Evolutionary conservation across 2,113 vertebrate genomes (phyloP), one percentile per base, ranked within the genome.

Genomic region (Oryzias celebensis): DNA sequence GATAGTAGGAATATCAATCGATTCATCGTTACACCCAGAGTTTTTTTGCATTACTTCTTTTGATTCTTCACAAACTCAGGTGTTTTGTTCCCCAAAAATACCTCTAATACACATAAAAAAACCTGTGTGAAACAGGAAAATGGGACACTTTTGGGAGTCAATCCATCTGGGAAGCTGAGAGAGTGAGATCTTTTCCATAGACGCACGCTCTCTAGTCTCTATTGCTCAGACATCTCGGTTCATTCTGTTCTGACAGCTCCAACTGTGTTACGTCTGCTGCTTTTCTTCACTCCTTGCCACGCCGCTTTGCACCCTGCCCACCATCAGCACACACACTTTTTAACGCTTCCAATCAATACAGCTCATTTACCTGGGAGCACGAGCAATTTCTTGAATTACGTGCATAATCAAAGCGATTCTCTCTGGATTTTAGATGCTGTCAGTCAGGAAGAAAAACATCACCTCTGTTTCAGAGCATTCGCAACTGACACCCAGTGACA

Each of bases 151-250:
- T 61, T 62, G 68, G 65, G 50, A 71, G 78, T 81, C 72, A 73
- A 65, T 64, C 54, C 78, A 75, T 75, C 12, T 36, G 71, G 65
- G 76, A 78, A 53, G 65, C 31, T 59, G 60, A 76, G 54, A 58
- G 60, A 61, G 81, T 77, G 48, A 65, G 48, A 85, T 83, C 66
- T 68, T 12, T 26, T 45, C 46, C 12, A 20, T 52, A 31, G 56
- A 20, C 41, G 0, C 44, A 0, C 31, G 1, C 59, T n/a, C 36
- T 28, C 2, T 60, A 53, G 56, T 61, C 57, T 67, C 72, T 72
- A 80, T 85, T 75, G 69, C 63, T 71, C 74, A 67, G 67, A 85
- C 77, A 84, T 85, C 79, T 85, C 73, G 52, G 45, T 78, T 85
- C 60, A 79, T 78, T 87, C 78, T 80, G 54, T 77, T 36, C 64